Base-by-base conservation (phyloP, 2,888 invertebrate species). In the Campoplex capitator region DNA sequence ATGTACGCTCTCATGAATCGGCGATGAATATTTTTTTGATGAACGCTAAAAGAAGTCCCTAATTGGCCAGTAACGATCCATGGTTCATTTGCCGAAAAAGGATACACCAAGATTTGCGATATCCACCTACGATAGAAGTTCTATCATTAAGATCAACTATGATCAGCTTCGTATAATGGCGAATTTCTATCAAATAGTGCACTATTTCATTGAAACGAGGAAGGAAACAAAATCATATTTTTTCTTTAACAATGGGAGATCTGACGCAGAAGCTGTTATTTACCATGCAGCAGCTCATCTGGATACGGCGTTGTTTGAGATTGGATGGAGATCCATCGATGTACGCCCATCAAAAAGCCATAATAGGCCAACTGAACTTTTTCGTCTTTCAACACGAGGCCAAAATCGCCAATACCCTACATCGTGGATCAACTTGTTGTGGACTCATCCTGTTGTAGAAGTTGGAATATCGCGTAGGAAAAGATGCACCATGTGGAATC, bases 31-130 rank as follows among this genome's bases (percentile, higher is more conserved):
- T 42, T 42, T 8, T 42, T 7, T 42, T 42, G 7, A 62, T 78
- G 42, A 68, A 76, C 82, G 79, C 75, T 74, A 79, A 77, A 75
- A 79, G 87, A 71, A 45, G 73, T 48, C 85, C 84, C 85, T 91
- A 91, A 92, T 93, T 91, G 92, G 92, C 90, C 83, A 13, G 13
- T 4, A 13, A 2, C 16, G 51, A 2, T 51, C 4, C 18, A 16
- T 16, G 51, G 51, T 51, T 51, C 0, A 18, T 51, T 16, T 18
- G 3, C 16, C 18, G 16, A 51, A 51, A 51, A 51, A 51, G 13
- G 42, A 2, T 1, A 9, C 51, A 51, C 6, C 13, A 16, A 18
- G 51, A 16, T 51, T 45, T 51, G 16, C 51, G 18, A 18, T 16
- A 51, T 51, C 13, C 51, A 16, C 3, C 16, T 16, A 23, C 23